A percentile compares a stretch with the other conserved stretches of the same genome.
Evolutionary conservation across 2,797 vertebrate species (phyloP).

Genomic region (Neopelma chrysocephalum): DNA sequence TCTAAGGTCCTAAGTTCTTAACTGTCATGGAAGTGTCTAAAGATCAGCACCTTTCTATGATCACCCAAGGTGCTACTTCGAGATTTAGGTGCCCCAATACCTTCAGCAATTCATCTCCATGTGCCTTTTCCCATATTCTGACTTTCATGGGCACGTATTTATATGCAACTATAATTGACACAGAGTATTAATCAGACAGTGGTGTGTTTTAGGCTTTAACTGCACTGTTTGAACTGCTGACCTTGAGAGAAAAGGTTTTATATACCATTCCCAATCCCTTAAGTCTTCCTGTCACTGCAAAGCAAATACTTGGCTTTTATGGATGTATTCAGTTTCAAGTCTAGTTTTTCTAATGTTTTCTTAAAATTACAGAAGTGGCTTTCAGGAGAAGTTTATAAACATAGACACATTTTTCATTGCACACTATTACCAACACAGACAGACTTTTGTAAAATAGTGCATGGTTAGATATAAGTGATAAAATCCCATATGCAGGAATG

Average conservation of each 20-base stretch:
- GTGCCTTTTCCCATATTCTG: not conserved
- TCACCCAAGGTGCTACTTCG: not conserved
- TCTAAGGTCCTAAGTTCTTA: not conserved
- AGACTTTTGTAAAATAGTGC: not conserved
- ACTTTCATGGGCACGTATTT: not conserved
- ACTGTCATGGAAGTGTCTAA: not conserved
- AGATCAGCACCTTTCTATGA: not conserved
- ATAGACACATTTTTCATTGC: slow-evolving; percentile 9
- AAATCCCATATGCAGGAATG: not conserved
- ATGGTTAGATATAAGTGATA: not conserved
- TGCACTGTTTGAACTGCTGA: slow-evolving; percentile 36
- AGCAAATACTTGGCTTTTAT: slow-evolving; percentile 54
- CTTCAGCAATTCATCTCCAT: not conserved
- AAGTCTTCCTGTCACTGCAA: slow-evolving; percentile 47
- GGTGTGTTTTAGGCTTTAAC: not conserved
- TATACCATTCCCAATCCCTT: slow-evolving; percentile 36
- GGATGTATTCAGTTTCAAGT: slow-evolving; percentile 45
- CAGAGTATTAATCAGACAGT: slow-evolving; percentile 5
- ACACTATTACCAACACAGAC: not conserved
- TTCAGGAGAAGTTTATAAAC: slow-evolving; percentile 40
- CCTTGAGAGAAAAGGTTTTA: slow-evolving; percentile 32
- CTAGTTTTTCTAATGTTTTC: slow-evolving; percentile 29
- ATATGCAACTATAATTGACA: not conserved
- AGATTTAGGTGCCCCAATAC: not conserved
- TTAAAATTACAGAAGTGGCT: slow-evolving; percentile 45